Base-by-base conservation (phyloP, 2,888 invertebrate species). In the Drosophila vallismaia region DNA sequence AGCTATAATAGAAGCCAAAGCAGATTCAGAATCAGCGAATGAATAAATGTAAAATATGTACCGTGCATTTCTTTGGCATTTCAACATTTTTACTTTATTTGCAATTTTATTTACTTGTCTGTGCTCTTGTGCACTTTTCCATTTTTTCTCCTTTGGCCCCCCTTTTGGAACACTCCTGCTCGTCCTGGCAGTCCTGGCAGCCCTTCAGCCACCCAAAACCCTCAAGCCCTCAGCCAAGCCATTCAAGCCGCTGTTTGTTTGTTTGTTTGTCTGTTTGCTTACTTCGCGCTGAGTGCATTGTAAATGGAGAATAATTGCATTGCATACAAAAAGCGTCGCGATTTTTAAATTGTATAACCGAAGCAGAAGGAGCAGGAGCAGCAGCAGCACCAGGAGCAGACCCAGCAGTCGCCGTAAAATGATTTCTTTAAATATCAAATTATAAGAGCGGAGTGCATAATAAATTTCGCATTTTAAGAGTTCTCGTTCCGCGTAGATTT, bases 11-110 rank as follows among this genome's bases (percentile, higher is more conserved):
- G 28, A 46, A 67, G 52, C 74, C 14, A 57, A 53, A 48, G 44
- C 73, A 54, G 28, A 64, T 63, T 52, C 64, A 49, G 54, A 79
- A 50, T 63, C 63, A 70, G 71, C 77, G 75, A 85, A 79, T 80
- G 86, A 82, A 83, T 83, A 86, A 82, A 86, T 82, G 82, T 84
- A 86, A 82, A 86, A 83, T 86, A 86, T 86, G 84, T 86, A 78
- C 73, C 72, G 76, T 75, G 85, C 87, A 87, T 86, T 84, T 84
- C 87, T 86, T 86, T 86, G 77, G 85, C 76, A 81, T 85, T 79
- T 87, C 78, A 75, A 77, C 79, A 82, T 80, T 75, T 49, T 76
- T 79, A 79, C 74, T 75, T 81, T 74, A 71, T 77, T 79, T 76
- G 59, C 66, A 71, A 77, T 83, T 83, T 86, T 83, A 80, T 86